These are phyloP conservation scores for Redunca redunca DNA, from an alignment of 2,113 vertebrate genomes.

Conservation along the genomic window DNA sequence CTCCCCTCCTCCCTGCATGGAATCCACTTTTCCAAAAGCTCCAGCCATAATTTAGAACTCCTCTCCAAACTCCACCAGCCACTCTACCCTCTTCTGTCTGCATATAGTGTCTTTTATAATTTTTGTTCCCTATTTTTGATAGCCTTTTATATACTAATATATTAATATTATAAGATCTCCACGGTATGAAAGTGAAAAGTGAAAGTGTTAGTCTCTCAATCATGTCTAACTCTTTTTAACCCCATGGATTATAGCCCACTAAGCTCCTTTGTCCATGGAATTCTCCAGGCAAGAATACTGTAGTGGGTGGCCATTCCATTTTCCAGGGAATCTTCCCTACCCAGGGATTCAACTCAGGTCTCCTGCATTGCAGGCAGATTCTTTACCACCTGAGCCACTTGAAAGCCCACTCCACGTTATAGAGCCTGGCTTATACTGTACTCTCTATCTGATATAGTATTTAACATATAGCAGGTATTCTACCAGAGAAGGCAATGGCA, in stretches of 20 bases:
- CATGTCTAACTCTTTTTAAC: not conserved
- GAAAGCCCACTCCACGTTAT: not conserved
- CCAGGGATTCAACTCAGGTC: not conserved
- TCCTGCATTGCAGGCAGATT: not conserved
- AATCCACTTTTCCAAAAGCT: not conserved
- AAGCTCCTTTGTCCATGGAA: not conserved
- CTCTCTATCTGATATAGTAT: not conserved
- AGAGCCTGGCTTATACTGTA: not conserved
- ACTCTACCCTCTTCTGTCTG: not conserved
- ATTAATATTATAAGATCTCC: not conserved
- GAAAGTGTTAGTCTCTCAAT: not conserved
- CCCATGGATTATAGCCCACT: not conserved
- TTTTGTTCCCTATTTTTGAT: not conserved
- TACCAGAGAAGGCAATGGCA: not conserved
- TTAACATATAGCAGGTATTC: not conserved
- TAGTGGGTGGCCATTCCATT: not conserved
- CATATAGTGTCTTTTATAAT: not conserved
- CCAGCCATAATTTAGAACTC: fast-evolving
- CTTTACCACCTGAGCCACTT: not conserved
- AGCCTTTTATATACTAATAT: not conserved
- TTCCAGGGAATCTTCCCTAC: not conserved
- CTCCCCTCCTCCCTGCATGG: not conserved
- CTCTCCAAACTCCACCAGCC: not conserved
- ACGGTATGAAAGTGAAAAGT: not conserved
- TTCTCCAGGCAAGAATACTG: not conserved